Evolutionary conservation across 2,888 invertebrate species (phyloP).

Genomic region (Hecatera dysodea): DNA sequence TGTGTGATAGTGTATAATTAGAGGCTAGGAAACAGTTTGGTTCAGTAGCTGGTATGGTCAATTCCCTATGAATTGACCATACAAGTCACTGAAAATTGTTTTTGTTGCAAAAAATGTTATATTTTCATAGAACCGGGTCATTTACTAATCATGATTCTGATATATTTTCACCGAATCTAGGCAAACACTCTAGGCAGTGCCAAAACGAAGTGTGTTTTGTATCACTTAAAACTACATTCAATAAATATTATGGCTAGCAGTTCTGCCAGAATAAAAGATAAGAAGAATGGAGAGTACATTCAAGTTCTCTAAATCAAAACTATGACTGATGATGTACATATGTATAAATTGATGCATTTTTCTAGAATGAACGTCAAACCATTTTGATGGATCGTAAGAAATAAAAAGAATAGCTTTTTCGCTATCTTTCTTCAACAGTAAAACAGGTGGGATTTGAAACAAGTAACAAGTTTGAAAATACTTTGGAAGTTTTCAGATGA

Average conservation of each 20-base stretch:
- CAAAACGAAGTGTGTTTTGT: slow-evolving; percentile 33
- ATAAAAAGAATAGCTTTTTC: slow-evolving; percentile 7
- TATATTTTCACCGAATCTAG: slow-evolving; percentile 6
- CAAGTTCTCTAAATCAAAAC: slow-evolving; percentile 6
- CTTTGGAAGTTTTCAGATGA: slow-evolving; percentile 6
- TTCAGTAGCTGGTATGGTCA: too few species aligned
- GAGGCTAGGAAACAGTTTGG: too few species aligned
- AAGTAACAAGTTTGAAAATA: slow-evolving; percentile 8
- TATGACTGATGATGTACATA: neutral
- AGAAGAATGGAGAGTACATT: slow-evolving; percentile 17
- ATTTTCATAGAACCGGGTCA: too few species aligned
- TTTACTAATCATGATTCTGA: neutral
- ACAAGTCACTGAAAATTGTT: too few species aligned
- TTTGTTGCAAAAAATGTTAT: too few species aligned
- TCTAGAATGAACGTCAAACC: slow-evolving; percentile 3
- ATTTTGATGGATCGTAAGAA: slow-evolving; percentile 5
- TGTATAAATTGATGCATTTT: slow-evolving; percentile 30
- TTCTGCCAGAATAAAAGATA: slow-evolving; percentile 31
- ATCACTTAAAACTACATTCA: slow-evolving; percentile 39
- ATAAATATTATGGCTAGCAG: slow-evolving; percentile 13
- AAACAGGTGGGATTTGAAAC: slow-evolving; percentile 15
- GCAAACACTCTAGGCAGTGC: slow-evolving; percentile 23
- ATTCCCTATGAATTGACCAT: too few species aligned
- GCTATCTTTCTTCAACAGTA: neutral
- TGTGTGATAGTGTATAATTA: neutral